Conservation (phyloP, 2,113 vertebrate species). For the Speoplatyrhinus poulsoni region DNA sequence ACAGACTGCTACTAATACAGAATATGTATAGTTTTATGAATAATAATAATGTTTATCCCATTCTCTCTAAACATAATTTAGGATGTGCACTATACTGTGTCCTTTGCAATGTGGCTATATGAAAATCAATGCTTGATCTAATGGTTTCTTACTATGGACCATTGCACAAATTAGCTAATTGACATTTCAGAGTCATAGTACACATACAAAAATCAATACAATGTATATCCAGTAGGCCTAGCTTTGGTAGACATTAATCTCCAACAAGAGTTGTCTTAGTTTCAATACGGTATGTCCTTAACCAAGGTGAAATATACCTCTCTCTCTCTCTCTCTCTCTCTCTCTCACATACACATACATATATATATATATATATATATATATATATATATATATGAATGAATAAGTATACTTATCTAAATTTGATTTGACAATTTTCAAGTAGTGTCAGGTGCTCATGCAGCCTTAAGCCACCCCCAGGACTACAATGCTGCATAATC, state of each 20-base stretch:
- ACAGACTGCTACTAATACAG: not conserved
- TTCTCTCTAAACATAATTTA: not conserved
- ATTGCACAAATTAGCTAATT: slow-evolving; percentile 1
- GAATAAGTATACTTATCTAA: not conserved
- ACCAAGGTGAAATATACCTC: slow-evolving; percentile 2
- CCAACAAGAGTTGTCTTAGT: not conserved
- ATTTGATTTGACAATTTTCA: not conserved
- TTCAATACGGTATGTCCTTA: not conserved
- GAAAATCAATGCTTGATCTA: slow-evolving; percentile 13
- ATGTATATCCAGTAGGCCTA: not conserved
- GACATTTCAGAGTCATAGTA: not conserved
- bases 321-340: not conserved
- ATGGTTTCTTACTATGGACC: not conserved
- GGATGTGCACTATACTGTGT: not conserved
- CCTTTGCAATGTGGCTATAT: not conserved
- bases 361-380: no score
- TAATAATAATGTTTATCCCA: no score
- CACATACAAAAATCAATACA: slow-evolving; percentile 7
- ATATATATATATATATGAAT: no score
- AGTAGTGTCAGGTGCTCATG: not conserved
- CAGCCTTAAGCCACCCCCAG: no score
- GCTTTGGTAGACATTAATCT: not conserved
- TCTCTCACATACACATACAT: no score
- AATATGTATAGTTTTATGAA: not conserved
- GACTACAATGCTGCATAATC: not conserved